Conservation (phyloP, 2,797 vertebrate species). For the Sebastes hopkinsi region DNA sequence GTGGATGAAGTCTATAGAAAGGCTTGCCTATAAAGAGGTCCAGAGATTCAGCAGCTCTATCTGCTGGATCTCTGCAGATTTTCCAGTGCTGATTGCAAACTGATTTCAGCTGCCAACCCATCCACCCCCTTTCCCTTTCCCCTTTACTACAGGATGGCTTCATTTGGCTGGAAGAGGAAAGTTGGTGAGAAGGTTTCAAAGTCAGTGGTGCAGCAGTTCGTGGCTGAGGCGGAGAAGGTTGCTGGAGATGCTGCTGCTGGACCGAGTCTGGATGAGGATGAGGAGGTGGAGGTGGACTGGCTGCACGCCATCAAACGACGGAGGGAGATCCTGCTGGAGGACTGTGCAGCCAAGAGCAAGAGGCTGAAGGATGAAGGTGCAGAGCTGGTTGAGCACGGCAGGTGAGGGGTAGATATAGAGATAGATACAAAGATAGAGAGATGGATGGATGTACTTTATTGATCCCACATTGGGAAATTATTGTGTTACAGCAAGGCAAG, state of each 20-base stretch:
- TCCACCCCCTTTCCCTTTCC: not conserved
- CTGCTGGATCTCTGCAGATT: not conserved
- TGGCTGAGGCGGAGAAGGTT: conserved; percentile 86
- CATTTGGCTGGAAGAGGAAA: conserved; percentile 97
- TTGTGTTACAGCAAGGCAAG: no score
- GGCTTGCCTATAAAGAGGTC: no score
- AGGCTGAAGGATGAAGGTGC: conserved; percentile 91
- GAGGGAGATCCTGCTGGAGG: conserved; percentile 85
- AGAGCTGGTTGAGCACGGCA: conserved; percentile 87
- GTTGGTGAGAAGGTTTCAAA: conserved; percentile 94
- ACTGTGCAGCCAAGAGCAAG: conserved; percentile 85
- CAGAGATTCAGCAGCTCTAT: no score
- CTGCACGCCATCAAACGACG: conserved; percentile 86
- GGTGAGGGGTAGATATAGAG: conserved; percentile 73
- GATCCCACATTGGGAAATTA: no score
- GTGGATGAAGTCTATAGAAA: no score
- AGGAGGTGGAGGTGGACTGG: conserved; percentile 83
- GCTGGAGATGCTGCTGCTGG: conserved; percentile 66
- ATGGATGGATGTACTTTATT: no score
- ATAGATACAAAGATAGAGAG: no score
- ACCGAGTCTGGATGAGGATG: conserved; percentile 71
- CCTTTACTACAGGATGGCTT: conserved; percentile 86
- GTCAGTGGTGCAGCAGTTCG: conserved; percentile 88
- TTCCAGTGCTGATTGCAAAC: not conserved
- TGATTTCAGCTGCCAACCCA: not conserved